Conservation (phyloP, 2,888 invertebrate species). For the Lepidochitona cinerea region DNA sequence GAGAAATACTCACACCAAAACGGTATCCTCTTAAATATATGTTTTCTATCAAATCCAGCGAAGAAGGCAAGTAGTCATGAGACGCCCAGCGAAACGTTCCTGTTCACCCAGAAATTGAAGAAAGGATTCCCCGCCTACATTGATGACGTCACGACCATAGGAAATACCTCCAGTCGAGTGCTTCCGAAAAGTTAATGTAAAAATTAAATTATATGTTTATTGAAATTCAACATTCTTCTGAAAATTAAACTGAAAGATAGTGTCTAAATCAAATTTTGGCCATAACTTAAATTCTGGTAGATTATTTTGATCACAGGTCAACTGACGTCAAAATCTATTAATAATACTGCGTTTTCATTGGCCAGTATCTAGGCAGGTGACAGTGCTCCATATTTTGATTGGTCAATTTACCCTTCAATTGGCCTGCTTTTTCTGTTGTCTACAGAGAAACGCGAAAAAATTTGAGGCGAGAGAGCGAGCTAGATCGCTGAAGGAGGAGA, state of each 20-base stretch:
- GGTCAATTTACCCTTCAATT: not conserved
- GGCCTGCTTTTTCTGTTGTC: not conserved
- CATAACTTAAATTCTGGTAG: too few relatives aligned
- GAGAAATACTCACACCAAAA: not conserved
- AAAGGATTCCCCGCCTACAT: conserved; percentile 58
- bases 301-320: too few relatives aligned
- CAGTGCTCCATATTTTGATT: not conserved
- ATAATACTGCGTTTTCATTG: too few relatives aligned
- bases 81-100: not conserved
- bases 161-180: conserved; percentile 31
- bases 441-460: not conserved
- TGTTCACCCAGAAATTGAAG: conserved; percentile 32
- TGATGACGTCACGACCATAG: conserved; percentile 50
- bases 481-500: not conserved
- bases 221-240: not conserved
- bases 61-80: not conserved
- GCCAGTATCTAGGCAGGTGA: too few relatives aligned
- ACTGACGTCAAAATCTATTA: not conserved
- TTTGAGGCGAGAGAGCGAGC: not conserved
- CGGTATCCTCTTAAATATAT: not conserved
- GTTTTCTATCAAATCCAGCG: not conserved
- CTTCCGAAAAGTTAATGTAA: conserved; percentile 16
- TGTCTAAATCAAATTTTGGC: too few relatives aligned
- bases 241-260: too few relatives aligned
- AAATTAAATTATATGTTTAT: not conserved